These are phyloP conservation scores for Volucella inflata DNA, from an alignment of 2,888 invertebrate species.

Conservation along the genomic window DNA sequence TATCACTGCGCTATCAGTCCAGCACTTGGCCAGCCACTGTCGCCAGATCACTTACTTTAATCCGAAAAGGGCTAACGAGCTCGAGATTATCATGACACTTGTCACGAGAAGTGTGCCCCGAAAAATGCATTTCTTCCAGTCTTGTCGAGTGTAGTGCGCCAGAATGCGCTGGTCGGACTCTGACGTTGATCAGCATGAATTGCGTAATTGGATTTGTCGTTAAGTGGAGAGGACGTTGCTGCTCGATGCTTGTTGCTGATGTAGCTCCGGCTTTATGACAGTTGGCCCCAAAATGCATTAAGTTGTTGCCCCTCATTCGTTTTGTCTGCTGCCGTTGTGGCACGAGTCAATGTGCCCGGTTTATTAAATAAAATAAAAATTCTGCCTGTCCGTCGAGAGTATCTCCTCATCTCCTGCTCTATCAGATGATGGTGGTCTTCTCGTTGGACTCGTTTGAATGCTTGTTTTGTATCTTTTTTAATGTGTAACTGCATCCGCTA, in stretches of 20 bases:
- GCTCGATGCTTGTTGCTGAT: not conserved
- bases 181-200: slow-evolving; percentile 65
- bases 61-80: slow-evolving; percentile 67
- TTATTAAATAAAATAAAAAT: slow-evolving; percentile 66
- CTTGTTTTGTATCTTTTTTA: slow-evolving; percentile 26
- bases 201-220: slow-evolving; percentile 73
- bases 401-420: slow-evolving; percentile 9
- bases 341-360: slow-evolving; percentile 69
- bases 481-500: slow-evolving; percentile 65
- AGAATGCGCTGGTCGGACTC: slow-evolving; percentile 13
- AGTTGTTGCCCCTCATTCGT: slow-evolving; percentile 51
- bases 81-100: slow-evolving; percentile 26
- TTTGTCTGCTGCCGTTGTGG: slow-evolving; percentile 31
- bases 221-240: slow-evolving; percentile 70
- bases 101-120: slow-evolving; percentile 59
- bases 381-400: slow-evolving; percentile 43
- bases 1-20: slow-evolving; percentile 45
- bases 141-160: slow-evolving; percentile 25
- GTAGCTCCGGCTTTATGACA: slow-evolving; percentile 55
- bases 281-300: slow-evolving; percentile 71
- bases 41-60: slow-evolving; percentile 17
- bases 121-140: slow-evolving; percentile 44
- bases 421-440: slow-evolving; percentile 7
- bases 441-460: slow-evolving; percentile 49
- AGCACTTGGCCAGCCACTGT: slow-evolving; percentile 10